phyloP scores from a whole-genome alignment of 2,113 vertebrate species.

The Pterocles orientalis region DNA sequence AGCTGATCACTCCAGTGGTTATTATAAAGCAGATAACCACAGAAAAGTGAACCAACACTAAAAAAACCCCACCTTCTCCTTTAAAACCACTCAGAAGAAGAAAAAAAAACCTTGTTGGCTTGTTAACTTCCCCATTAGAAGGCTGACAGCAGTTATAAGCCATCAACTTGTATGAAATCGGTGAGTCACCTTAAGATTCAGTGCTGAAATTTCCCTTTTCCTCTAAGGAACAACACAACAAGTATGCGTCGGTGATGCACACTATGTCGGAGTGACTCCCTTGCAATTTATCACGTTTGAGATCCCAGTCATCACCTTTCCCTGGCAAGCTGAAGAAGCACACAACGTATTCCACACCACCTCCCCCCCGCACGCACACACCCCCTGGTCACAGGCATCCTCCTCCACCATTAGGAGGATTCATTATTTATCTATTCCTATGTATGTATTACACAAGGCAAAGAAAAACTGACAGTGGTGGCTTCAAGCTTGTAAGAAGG shows the following conservation, averaged over 20 bases:
- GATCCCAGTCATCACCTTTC: neutral
- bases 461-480: neutral
- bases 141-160: constrained; percentile 8
- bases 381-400: neutral
- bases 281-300: neutral
- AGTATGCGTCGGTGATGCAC: neutral
- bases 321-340: neutral
- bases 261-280: neutral
- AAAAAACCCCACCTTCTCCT: neutral
- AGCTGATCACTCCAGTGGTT: neutral
- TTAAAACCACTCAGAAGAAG: neutral
- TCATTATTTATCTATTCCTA: neutral
- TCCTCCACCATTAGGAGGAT: neutral
- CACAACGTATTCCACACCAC: neutral
- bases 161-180: neutral
- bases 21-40: neutral
- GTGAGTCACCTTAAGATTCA: neutral
- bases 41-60: neutral
- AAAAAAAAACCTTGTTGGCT: neutral
- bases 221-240: neutral
- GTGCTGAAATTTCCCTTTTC: neutral
- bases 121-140: neutral
- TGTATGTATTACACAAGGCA: neutral
- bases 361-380: neutral
- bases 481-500: neutral